Base-by-base conservation (phyloP, 1,140 invertebrate genomes). In the Saccostrea cuccullata region DNA sequence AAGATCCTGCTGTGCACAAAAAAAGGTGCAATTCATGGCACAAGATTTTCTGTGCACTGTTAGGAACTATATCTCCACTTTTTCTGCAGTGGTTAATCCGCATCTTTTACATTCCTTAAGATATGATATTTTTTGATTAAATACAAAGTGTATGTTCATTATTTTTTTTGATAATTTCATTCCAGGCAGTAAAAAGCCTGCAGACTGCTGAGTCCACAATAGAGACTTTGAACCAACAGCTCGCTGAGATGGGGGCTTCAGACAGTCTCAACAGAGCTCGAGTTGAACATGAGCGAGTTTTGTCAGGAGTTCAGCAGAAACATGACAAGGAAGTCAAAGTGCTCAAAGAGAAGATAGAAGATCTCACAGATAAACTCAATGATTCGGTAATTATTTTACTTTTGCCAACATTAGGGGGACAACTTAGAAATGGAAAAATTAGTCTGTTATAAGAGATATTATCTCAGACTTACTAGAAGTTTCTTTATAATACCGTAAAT, bases 141-240 rank as follows among this genome's bases (percentile, higher is more conserved):
- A 36, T 36, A 36, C 30, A 36, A 36, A 36, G 30, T 47, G 47
- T 9, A 47, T 36, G 11, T 23, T 13, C 2, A 17, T 82, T 67
- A 26, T 30, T 55, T 36, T n/a, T 89, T 6, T 70, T 12, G 17
- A 26, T 77, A 20, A 73, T 30, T 55, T 55, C 4, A 77, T 89
- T 91, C 26, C 88, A 95, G 94, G 64, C 93, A 2, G 89, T 93
- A 17, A 91, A 92, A n/a, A 93, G 94, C 82, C 89, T 94, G 0
- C 91, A 93, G 83, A 90, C 91, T 8, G 92, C 94, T 13, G 94
- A 95, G 77, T 91, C 93, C 0, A 94, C 92, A n/a, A 93, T 95
- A 26, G 94, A 94, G 58, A 92, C 89, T 55, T 82, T 95, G 82
- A 92, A 93, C 70, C 90, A 94, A 15, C 94, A 95, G 87, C 56